phyloP scores from a whole-genome alignment of 2,888 invertebrate species.

The Thera obeliscata region DNA sequence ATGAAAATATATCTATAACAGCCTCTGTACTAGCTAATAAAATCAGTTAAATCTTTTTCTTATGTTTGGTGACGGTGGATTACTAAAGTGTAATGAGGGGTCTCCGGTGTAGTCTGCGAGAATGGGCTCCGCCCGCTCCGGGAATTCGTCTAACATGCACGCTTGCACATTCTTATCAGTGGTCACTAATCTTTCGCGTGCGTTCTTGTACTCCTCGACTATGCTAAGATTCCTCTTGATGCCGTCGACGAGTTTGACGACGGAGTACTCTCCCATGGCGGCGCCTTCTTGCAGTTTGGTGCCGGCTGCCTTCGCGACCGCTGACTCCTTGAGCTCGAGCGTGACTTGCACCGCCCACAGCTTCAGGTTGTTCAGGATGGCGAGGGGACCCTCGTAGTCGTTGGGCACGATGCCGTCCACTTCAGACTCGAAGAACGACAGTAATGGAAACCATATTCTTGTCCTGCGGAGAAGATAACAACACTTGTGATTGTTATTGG shows the following conservation, averaged over 20 bases:
- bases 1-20: constrained; percentile 51
- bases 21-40: constrained; percentile 55
- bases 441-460: constrained; percentile 98
- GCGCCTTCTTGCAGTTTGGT: constrained; percentile 78
- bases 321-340: constrained; percentile 68
- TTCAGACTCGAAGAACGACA: constrained; percentile 97
- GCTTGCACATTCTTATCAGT: constrained; percentile 77
- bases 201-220: constrained; percentile 74
- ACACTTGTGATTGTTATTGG: not conserved
- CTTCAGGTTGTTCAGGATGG: constrained; percentile 64
- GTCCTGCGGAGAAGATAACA: constrained; percentile 83
- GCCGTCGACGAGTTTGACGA: constrained; percentile 76
- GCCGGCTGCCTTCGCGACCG: constrained; percentile 74
- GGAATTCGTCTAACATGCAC: constrained; percentile 67
- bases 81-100: constrained; percentile 55
- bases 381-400: constrained; percentile 87
- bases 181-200: constrained; percentile 66
- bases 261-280: constrained; percentile 80
- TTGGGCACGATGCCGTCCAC: constrained; percentile 98
- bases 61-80: constrained; percentile 66
- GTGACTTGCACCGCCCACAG: constrained; percentile 64
- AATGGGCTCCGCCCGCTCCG: constrained; percentile 53
- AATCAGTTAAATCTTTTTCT: constrained; percentile 59
- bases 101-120: constrained; percentile 57
- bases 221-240: constrained; percentile 76